A percentile compares a stretch with the other conserved stretches of the same genome.
phyloP scores from a whole-genome alignment of 2,113 vertebrate genomes.

The Terrapene triunguis region DNA sequence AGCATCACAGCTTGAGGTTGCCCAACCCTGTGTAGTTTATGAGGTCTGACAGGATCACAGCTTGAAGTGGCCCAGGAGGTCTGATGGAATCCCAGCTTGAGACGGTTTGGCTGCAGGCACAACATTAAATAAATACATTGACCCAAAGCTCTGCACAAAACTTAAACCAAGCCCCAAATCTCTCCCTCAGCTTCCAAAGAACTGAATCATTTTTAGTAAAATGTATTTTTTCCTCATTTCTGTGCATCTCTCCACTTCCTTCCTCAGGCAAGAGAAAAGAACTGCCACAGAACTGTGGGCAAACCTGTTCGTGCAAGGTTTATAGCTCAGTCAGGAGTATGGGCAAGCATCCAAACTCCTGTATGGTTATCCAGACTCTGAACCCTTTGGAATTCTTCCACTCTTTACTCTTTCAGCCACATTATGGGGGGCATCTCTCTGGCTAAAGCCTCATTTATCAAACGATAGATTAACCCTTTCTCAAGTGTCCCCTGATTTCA shows the following conservation, averaged over 20 bases:
- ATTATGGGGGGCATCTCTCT: not conserved
- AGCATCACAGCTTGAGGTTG: slow-evolving; percentile 52
- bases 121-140: not conserved
- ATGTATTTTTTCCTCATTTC: not conserved
- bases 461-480: not conserved
- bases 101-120: not conserved
- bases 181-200: not conserved
- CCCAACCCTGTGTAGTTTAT: slow-evolving; percentile 52
- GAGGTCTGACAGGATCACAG: slow-evolving; percentile 66
- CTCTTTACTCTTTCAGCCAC: not conserved
- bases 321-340: fast-evolving
- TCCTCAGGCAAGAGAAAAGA: not conserved
- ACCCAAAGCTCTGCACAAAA: slow-evolving; percentile 1
- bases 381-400: not conserved
- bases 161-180: not conserved
- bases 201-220: not conserved
- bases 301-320: not conserved
- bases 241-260: not conserved
- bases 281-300: fast-evolving
- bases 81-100: slow-evolving; percentile 71
- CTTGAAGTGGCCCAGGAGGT: slow-evolving; percentile 67
- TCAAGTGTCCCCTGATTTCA: not conserved
- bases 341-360: not conserved
- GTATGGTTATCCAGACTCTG: not conserved
- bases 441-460: fast-evolving